These are phyloP conservation scores for Thyatira batis DNA, from an alignment of 2,888 invertebrate genomes.

Conservation along the genomic window DNA sequence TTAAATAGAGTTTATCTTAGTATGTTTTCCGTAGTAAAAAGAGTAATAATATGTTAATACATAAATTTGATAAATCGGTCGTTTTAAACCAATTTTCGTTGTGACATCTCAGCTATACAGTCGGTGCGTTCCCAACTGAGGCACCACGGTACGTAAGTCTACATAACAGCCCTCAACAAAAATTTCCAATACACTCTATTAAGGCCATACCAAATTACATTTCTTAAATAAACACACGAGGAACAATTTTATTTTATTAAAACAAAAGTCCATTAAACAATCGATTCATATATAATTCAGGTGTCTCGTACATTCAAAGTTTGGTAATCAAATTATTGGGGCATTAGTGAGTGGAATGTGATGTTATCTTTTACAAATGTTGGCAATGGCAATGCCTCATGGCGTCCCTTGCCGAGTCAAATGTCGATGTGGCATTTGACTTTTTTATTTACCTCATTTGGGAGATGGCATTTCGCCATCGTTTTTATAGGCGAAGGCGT, in stretches of 20 bases:
- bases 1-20: too few relatives aligned
- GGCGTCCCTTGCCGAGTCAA: constrained; percentile 44
- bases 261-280: constrained; percentile 42
- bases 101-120: too few relatives aligned
- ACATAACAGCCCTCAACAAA: not conserved
- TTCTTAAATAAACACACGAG: constrained; percentile 29
- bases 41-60: too few relatives aligned
- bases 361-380: constrained; percentile 5
- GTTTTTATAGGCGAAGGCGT: constrained; percentile 69
- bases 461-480: constrained; percentile 73
- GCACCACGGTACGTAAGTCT: too few relatives aligned
- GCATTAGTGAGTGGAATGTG: constrained; percentile 33
- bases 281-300: constrained; percentile 19
- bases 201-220: constrained; percentile 23
- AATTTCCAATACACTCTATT: not conserved
- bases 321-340: constrained; percentile 52
- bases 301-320: constrained; percentile 46
- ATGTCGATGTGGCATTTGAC: constrained; percentile 72
- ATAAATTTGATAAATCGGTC: too few relatives aligned
- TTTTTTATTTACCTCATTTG: constrained; percentile 80
- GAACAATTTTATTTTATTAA: constrained; percentile 50
- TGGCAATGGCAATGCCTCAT: constrained; percentile 13
- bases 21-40: too few relatives aligned
- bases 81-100: too few relatives aligned
- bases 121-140: too few relatives aligned